Conservation (phyloP, 2,797 vertebrate species). For the Lagorchestes hirsutus region DNA sequence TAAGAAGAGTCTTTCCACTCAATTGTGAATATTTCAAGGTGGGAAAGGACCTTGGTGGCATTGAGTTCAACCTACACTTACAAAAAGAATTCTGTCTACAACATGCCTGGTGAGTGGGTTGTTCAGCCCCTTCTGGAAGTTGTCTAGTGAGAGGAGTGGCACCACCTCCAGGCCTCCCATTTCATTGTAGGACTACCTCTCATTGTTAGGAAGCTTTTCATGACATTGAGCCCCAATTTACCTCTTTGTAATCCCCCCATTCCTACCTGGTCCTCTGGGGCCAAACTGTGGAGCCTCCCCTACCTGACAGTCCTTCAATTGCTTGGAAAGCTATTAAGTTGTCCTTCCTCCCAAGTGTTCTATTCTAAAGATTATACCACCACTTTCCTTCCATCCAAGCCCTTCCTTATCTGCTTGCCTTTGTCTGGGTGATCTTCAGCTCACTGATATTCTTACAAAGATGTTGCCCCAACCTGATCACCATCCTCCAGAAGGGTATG, state of each 20-base stretch:
- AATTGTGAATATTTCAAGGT: background rate
- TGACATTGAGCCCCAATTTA: background rate
- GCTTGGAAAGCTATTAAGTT: background rate
- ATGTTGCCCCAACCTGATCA: background rate
- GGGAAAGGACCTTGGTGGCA: background rate
- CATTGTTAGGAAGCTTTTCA: background rate
- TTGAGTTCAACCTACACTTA: background rate
- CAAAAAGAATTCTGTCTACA: background rate
- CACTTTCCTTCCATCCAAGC: background rate
- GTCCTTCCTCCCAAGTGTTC: background rate
- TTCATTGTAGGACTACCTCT: background rate
- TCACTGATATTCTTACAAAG: background rate
- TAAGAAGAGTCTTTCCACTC: background rate
- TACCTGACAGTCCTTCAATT: background rate
- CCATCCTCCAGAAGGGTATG: background rate
- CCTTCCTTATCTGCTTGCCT: background rate
- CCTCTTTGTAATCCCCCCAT: background rate
- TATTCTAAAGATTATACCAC: background rate
- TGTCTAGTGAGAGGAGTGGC: background rate
- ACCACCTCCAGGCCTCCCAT: background rate
- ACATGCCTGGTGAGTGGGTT: background rate
- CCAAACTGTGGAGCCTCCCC: background rate
- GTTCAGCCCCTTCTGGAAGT: background rate
- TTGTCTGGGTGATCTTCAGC: background rate
- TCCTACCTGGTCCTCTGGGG: background rate